These are phyloP conservation scores for Palloptera scutellata DNA, from an alignment of 2,888 invertebrate genomes.

Conservation along the genomic window DNA sequence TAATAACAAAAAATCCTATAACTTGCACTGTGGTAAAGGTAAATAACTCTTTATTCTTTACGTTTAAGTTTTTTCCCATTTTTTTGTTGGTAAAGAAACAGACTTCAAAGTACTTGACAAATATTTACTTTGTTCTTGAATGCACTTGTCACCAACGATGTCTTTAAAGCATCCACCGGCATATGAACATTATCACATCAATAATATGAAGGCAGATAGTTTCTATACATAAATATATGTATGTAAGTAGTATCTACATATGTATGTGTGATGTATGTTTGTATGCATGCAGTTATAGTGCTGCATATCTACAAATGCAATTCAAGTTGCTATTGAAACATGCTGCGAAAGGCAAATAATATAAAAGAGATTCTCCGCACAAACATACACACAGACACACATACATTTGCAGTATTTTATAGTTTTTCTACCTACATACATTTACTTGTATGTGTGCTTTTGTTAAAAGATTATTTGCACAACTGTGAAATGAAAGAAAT, in stretches of 20 bases:
- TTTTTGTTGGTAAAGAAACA: constrained; percentile 13
- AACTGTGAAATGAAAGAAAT: no score
- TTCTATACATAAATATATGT: neutral
- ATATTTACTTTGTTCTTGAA: constrained; percentile 40
- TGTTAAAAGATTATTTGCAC: no score
- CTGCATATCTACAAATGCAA: neutral
- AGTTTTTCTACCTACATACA: neutral
- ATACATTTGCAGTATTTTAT: constrained; percentile 6
- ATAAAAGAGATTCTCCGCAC: neutral
- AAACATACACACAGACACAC: neutral
- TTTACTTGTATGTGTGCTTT: neutral
- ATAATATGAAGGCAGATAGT: neutral
- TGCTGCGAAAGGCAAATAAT: neutral
- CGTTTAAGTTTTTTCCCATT: neutral
- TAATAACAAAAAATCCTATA: no score
- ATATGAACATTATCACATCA: neutral
- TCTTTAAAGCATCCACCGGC: constrained; percentile 1
- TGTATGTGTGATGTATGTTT: neutral
- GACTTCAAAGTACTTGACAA: constrained; percentile 39
- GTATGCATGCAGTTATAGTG: neutral
- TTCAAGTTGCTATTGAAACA: neutral
- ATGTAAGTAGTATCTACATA: neutral
- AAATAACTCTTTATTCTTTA: neutral
- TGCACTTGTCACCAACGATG: constrained; percentile 33
- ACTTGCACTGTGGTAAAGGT: no score